Conservation (phyloP, 2,797 vertebrate genomes). For the Presbytis comata region DNA sequence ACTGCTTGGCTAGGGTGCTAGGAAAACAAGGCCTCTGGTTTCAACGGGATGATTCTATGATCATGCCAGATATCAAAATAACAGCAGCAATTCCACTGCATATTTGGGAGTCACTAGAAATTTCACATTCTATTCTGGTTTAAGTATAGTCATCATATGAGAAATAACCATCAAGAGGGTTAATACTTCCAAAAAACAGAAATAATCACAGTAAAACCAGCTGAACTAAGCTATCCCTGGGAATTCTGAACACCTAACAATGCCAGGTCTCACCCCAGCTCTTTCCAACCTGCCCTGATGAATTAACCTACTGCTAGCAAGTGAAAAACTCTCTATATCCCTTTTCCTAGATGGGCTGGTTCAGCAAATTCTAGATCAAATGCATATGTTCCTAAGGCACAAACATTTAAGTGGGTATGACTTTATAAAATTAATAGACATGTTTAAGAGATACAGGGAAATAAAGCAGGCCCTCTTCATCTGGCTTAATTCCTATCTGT, state of each 20-base stretch:
- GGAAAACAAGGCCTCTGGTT: not conserved
- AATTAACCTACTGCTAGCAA: not conserved
- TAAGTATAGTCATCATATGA: not conserved
- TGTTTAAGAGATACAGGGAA: not conserved
- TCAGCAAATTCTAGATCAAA: not conserved
- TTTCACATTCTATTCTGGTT: not conserved
- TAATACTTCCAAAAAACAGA: not conserved
- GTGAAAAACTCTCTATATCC: not conserved
- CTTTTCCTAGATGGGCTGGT: not conserved
- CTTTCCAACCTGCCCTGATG: not conserved
- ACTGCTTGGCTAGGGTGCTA: not conserved
- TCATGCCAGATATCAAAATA: not conserved
- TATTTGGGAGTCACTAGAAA: not conserved
- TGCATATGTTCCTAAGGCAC: not conserved
- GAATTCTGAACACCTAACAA: not conserved
- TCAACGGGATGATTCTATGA: not conserved
- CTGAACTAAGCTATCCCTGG: not conserved
- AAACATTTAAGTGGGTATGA: not conserved
- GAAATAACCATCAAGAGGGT: not conserved
- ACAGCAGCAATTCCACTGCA: not conserved
- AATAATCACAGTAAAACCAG: not conserved
- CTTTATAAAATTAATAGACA: not conserved
- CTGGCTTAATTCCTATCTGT: not conserved
- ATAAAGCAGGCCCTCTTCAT: not conserved
- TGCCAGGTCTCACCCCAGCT: not conserved